Evolutionary conservation across 2,797 vertebrate species (phyloP), one percentile per base, ranked within the genome.

Genomic region (Nannoperca australis): DNA sequence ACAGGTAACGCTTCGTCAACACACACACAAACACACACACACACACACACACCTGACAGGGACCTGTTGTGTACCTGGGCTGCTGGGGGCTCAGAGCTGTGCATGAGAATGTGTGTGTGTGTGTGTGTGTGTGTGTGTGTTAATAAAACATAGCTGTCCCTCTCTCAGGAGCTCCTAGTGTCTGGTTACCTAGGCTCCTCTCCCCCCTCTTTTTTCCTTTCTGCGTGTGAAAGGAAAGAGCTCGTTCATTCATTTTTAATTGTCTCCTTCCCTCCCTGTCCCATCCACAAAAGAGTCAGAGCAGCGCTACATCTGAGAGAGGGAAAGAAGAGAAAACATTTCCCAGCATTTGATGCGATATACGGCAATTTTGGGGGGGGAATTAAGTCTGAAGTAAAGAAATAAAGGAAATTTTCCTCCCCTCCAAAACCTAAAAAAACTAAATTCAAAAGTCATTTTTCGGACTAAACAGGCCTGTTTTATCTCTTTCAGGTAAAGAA

Each of bases 171-270:
- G 91, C 87, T 81, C 50, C 80, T 67, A 66, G 94, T 85, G 87
- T 95, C 91, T 60, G 60, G 86, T 95, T 95, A 93, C 95, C 85
- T 54, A 9, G 51, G 72, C 83, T 83, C 82, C 76, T 72, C 83
- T 85, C 78, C 80, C 79, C 69, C 76, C 50, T 79, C 59, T 62
- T 77, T 88, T 90, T 91, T 85, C 85, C 82, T 90, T 83, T 92
- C 80, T 45, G 70, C 71, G 86, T 89, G 92, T 94, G 95, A 95
- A 95, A 94, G 92, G 86, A 93, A 94, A 94, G 89, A 93, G 85
- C 78, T 86, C 81, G 75, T 90, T 93, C 92, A 95, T 95, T 92
- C 88, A 95, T 95, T 94, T 95, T 95, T 96, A 94, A 96, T 94
- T 70, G 85, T 85, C 80, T 85, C 77, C 73, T 78, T 66, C 62